Percentiles rank a stretch among this genome's conserved stretches.
Conservation (phyloP, 92 coral and sea anemone genomes). For the Montipora capitata region DNA sequence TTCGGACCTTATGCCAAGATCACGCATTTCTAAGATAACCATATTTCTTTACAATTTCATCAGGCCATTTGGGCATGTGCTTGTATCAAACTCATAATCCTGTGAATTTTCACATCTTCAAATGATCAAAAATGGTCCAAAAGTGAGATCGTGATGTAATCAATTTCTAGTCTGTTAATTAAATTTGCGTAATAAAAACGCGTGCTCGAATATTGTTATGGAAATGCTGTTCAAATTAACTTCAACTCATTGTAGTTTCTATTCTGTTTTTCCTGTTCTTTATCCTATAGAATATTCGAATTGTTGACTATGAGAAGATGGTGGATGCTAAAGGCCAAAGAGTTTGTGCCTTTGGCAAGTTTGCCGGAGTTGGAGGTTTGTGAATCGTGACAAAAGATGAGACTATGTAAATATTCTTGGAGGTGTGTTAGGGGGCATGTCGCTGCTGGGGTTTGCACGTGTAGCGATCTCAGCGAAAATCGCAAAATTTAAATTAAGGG, state of each 20-base stretch:
- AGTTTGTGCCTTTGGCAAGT: constrained; percentile 99
- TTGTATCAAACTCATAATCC: no score
- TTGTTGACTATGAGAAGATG: constrained; percentile 98
- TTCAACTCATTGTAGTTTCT: background rate
- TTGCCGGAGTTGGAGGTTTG: constrained; percentile 99
- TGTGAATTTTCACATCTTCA: no score
- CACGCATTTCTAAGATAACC: no score
- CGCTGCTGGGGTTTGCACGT: background rate
- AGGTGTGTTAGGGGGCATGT: constrained; percentile 56
- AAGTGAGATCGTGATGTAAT: no score
- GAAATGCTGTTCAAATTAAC: background rate
- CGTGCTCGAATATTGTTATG: constrained; percentile 14
- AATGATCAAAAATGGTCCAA: no score
- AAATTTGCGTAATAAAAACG: background rate
- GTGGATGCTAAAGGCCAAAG: constrained; percentile 92
- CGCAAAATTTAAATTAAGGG: background rate
- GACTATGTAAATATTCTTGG: background rate
- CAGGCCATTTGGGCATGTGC: no score
- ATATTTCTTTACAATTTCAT: no score
- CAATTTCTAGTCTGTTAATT: no score
- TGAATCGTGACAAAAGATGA: background rate
- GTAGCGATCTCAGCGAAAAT: background rate
- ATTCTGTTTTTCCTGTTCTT: background rate
- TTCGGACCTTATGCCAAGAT: no score
- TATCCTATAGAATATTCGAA: constrained; percentile 84